Conservation (phyloP, 1,140 invertebrate species). For the Anoplolepis gracilipes region DNA sequence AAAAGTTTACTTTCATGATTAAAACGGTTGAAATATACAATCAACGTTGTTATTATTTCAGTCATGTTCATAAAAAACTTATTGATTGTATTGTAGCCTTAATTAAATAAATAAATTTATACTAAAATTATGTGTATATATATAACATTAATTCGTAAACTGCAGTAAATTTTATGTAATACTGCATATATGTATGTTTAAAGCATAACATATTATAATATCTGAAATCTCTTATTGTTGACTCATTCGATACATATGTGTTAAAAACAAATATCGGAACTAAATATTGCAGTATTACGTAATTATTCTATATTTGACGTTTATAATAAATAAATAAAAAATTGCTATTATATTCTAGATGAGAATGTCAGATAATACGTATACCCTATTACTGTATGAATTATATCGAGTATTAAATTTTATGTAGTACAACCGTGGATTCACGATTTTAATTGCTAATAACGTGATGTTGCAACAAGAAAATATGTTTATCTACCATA, state of each 20-base stretch:
- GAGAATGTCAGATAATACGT: conserved; percentile 22
- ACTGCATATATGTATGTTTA: neutral
- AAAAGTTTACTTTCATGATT: conserved; percentile 47
- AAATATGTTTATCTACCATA: conserved; percentile 18
- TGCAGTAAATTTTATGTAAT: neutral
- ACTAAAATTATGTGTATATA: neutral
- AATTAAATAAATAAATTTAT: conserved; percentile 1
- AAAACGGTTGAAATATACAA: conserved; percentile 18
- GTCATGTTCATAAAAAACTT: neutral
- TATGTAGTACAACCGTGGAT: conserved; percentile 12
- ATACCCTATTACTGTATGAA: neutral
- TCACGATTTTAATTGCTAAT: conserved; percentile 21
- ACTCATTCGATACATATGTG: neutral
- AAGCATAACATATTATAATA: conserved; percentile 23
- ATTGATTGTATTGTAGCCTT: neutral
- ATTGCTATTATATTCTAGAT: conserved; percentile 27
- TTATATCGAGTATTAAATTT: conserved; percentile 24
- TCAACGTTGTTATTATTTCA: neutral
- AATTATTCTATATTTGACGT: conserved; percentile 24
- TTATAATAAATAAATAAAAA: conserved; percentile 22
- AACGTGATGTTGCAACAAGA: conserved; percentile 19
- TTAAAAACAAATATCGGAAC: neutral
- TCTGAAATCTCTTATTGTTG: neutral
- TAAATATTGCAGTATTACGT: neutral
- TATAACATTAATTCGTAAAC: neutral